Evolutionary conservation across 1,140 invertebrate genomes (phyloP), one percentile per base, ranked within the genome.

Genomic region (Ptiloglossa arizonensis): DNA sequence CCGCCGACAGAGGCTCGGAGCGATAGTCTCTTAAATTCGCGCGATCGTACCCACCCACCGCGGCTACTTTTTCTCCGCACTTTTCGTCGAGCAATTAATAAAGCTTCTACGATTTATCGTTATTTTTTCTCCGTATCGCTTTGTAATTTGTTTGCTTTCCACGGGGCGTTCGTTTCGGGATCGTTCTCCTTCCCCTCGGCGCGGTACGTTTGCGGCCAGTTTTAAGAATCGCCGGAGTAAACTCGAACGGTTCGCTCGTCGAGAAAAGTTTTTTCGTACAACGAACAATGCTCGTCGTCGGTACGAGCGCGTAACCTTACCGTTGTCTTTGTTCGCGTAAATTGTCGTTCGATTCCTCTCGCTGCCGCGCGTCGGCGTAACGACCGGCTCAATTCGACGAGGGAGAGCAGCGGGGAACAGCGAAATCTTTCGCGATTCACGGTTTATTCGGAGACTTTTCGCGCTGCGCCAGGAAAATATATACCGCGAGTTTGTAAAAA

Each of bases 1-100:
- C 27, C 38, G 22, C 38, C 64, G 54, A 57, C 64, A 59, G 66
- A 75, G 73, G 73, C 73, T 75, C 54, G 63, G 62, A 44, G 41
- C 80, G 62, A 67, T 82, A 72, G 57, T 68, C 74, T 64, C 60
- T 78, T 83, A 79, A 83, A 82, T 83, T 83, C 81, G 41, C 81
- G 64, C 70, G 70, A 70, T 59, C 48, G 74, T 75, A 71, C 67
- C 29, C 48, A 60, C 80, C 64, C 62, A 35, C 52, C 27, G 22
- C 52, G 29, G 1, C 32, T 50, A 24, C 32, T 24, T 11, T 27
- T 6, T 54, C n/a, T n/a, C 19, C 17, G 13, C 19, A 32, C 29
- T 29, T 48, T 66, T 76, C 76, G 24, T 79, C 70, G 60, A 22
- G 22, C 50, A 73, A 73, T 78, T 72, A 78, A 71, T 71, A 69